These are phyloP conservation scores for Melolontha melolontha DNA, from an alignment of 2,888 invertebrate species.

Conservation along the genomic window DNA sequence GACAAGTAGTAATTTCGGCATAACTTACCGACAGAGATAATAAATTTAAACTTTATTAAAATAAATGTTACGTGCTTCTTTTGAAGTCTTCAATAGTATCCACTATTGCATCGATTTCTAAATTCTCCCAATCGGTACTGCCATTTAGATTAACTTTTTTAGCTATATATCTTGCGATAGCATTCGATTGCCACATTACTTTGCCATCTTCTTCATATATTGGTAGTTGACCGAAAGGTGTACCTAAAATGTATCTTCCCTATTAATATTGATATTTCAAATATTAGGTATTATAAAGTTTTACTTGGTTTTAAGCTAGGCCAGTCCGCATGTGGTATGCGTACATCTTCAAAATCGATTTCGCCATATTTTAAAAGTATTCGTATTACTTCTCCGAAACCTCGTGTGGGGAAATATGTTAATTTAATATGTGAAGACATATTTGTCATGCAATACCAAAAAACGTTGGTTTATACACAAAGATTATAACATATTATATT, in stretches of 20 bases:
- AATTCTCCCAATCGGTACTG: constrained; percentile 69
- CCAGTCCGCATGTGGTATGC: constrained; percentile 69
- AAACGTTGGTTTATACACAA: no score
- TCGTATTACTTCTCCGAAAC: constrained; percentile 70
- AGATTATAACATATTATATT: no score
- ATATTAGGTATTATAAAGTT: no score
- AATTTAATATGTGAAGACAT: constrained; percentile 58
- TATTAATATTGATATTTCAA: no score
- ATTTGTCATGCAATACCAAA: neutral
- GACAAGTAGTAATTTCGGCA: no score
- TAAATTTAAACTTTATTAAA: no score
- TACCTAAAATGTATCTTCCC: constrained; percentile 60
- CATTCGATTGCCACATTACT: constrained; percentile 70
- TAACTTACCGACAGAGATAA: no score
- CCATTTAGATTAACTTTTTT: constrained; percentile 72
- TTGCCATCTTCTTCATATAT: constrained; percentile 74
- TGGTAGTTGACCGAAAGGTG: constrained; percentile 75
- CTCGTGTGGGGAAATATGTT: constrained; percentile 70
- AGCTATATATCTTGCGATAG: constrained; percentile 74
- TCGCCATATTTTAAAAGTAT: constrained; percentile 70
- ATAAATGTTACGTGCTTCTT: constrained; percentile 59
- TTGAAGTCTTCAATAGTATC: constrained; percentile 72
- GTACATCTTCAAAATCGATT: constrained; percentile 69
- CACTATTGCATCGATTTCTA: constrained; percentile 73
- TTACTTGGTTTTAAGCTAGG: constrained; percentile 63